Evolutionary conservation across 2,797 vertebrate genomes (phyloP).

Genomic region (Cyprinodon diabolis): DNA sequence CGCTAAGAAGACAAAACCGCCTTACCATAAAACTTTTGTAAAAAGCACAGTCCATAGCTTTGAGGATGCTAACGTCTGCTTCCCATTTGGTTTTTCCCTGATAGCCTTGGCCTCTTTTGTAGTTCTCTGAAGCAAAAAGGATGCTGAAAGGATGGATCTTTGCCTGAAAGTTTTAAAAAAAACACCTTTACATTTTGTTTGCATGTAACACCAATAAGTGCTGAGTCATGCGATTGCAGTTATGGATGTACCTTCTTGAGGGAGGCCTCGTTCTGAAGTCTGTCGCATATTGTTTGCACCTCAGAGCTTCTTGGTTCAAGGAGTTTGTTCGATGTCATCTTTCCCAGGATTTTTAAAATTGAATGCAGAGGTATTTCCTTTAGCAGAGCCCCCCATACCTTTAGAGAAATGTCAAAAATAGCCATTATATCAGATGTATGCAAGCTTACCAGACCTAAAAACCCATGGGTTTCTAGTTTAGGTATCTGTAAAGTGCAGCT

Average conservation of each 20-base stretch:
- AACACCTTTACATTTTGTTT: background rate
- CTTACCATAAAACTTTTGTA: constrained; percentile 88
- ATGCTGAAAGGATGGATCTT: constrained; percentile 89
- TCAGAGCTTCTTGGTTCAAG: constrained; percentile 86
- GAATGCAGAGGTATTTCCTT: constrained; percentile 90
- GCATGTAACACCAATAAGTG: background rate
- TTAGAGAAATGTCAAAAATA: background rate
- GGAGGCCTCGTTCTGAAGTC: constrained; percentile 84
- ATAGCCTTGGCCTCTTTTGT: constrained; percentile 87
- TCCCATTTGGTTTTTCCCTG: constrained; percentile 91
- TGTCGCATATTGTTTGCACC: constrained; percentile 87
- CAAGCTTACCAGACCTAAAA: background rate
- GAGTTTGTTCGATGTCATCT: constrained; percentile 87
- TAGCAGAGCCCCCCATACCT: constrained; percentile 92
- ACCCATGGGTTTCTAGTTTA: background rate
- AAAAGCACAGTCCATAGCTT: constrained; percentile 89
- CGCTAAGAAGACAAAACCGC: constrained; percentile 1
- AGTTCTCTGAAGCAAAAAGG: constrained; percentile 88
- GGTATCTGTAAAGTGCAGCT: background rate
- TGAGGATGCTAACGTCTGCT: constrained; percentile 85
- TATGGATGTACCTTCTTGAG: constrained; percentile 83
- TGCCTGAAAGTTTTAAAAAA: constrained; percentile 71
- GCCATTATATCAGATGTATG: background rate
- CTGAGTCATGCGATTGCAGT: background rate
- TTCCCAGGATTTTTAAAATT: constrained; percentile 87